phyloP scores from a whole-genome alignment of 1,140 invertebrate genomes.

The Zaprionus nigranus region DNA sequence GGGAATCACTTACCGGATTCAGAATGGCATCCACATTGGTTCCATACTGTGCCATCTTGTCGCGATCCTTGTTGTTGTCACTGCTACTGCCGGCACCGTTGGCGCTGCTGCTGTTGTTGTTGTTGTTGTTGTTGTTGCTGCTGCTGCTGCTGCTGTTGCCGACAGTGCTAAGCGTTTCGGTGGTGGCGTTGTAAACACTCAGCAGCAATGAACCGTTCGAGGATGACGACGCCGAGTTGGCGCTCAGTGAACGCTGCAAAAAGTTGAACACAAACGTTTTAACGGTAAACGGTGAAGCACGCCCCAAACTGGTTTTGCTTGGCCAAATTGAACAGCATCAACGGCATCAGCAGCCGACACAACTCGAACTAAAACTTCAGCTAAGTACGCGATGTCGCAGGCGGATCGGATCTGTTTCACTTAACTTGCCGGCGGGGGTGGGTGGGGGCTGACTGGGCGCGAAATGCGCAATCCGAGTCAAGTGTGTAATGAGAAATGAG shows the following conservation, averaged over 20 bases:
- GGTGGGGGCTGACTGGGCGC: slow-evolving; percentile 7
- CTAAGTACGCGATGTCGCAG: neutral
- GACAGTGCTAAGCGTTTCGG: slow-evolving; percentile 47
- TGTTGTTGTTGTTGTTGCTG: slow-evolving; percentile 23
- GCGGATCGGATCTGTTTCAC: neutral
- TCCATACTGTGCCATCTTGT: slow-evolving; percentile 65
- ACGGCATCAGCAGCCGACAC: no score
- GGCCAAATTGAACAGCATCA: neutral
- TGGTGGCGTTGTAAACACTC: slow-evolving; percentile 72
- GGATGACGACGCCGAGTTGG: slow-evolving; percentile 65
- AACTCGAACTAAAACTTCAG: slow-evolving; percentile 10
- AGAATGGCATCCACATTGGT: slow-evolving; percentile 78
- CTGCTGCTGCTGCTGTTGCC: slow-evolving; percentile 22
- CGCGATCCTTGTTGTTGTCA: slow-evolving; percentile 46
- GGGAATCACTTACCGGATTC: slow-evolving; percentile 68
- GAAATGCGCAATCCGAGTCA: slow-evolving; percentile 49
- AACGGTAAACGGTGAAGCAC: slow-evolving; percentile 18
- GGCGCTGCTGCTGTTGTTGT: slow-evolving; percentile 25
- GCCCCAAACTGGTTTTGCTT: slow-evolving; percentile 3
- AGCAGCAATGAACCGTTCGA: slow-evolving; percentile 72
- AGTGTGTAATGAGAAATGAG: slow-evolving; percentile 62
- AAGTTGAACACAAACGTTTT: slow-evolving; percentile 15
- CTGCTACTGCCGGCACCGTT: slow-evolving; percentile 2
- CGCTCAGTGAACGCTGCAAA: slow-evolving; percentile 71
- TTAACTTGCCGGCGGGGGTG: neutral